Conservation (phyloP, 2,888 invertebrate genomes). For the Leucophenga montana region DNA sequence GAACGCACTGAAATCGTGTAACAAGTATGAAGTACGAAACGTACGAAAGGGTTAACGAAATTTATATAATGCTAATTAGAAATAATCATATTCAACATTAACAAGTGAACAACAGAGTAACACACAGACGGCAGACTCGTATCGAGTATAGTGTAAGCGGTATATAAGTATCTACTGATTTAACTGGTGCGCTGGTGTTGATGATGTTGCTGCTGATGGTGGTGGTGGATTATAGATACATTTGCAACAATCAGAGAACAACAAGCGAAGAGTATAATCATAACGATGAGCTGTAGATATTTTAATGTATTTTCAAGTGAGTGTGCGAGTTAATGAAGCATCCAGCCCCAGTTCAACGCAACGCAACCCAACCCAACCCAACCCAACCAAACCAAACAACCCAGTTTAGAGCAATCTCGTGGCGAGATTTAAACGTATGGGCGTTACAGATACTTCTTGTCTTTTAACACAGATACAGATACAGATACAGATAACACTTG, state of each 20-base stretch:
- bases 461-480: too few species aligned
- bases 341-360: too few species aligned
- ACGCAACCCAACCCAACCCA: too few species aligned
- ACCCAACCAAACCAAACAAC: too few species aligned
- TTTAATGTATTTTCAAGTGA: too few species aligned
- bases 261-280: constrained; percentile 24
- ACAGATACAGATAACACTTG: too few species aligned
- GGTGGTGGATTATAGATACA: constrained; percentile 30
- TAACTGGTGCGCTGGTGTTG: constrained; percentile 11
- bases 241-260: constrained; percentile 49
- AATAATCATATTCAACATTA: constrained; percentile 66
- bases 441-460: too few species aligned
- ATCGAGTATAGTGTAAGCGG: too few species aligned
- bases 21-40: constrained; percentile 21
- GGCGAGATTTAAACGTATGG: not conserved
- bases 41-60: constrained; percentile 56
- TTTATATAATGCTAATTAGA: constrained; percentile 66
- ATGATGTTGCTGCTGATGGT: constrained; percentile 31
- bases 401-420: not conserved
- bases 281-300: constrained; percentile 31
- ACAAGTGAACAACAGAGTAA: constrained; percentile 25
- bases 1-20: constrained; percentile 18
- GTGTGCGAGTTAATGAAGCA: too few species aligned
- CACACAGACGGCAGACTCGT: not conserved
- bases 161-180: not conserved